These are phyloP conservation scores for Naso thynnoides DNA, from an alignment of 2,797 vertebrate species.

Conservation along the genomic window DNA sequence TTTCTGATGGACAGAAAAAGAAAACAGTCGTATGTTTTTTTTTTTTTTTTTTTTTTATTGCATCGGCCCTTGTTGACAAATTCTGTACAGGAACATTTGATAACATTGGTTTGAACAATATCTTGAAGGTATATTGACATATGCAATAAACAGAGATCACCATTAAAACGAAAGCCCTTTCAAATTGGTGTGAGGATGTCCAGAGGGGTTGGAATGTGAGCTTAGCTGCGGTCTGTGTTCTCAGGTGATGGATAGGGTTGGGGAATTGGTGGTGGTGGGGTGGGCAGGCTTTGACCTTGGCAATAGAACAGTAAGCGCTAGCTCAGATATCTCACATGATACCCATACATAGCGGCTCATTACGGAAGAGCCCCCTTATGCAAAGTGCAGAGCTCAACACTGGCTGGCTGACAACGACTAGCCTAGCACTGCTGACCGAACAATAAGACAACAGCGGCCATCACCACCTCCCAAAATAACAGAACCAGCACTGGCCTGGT, in stretches of 20 bases:
- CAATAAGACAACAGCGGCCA: slow-evolving; percentile 76
- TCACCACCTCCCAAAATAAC: slow-evolving; percentile 63
- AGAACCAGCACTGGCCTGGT: slow-evolving; percentile 43
- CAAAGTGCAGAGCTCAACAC: slow-evolving; percentile 85
- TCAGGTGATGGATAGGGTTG: slow-evolving; percentile 81
- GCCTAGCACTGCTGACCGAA: slow-evolving; percentile 83
- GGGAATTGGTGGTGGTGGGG: slow-evolving; percentile 70
- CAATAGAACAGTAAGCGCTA: slow-evolving; percentile 83
- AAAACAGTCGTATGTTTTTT: not conserved
- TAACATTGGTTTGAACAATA: slow-evolving; percentile 7
- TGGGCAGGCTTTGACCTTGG: slow-evolving; percentile 84
- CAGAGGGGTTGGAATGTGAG: slow-evolving; percentile 78
- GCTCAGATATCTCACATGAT: slow-evolving; percentile 88
- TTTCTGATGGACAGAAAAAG: not conserved
- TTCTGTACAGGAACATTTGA: not conserved
- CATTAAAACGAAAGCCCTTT: slow-evolving; percentile 51
- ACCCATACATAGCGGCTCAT: slow-evolving; percentile 85
- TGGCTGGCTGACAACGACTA: slow-evolving; percentile 80
- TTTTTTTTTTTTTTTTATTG: not conserved
- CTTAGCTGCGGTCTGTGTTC: slow-evolving; percentile 77
- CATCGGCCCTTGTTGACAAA: not conserved
- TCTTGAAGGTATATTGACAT: slow-evolving; percentile 36
- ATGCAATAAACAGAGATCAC: slow-evolving; percentile 39
- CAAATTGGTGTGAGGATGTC: slow-evolving; percentile 72
- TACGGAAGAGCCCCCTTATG: slow-evolving; percentile 85